Conservation (phyloP, 2,797 vertebrate genomes). For the Rallus crepitans region DNA sequence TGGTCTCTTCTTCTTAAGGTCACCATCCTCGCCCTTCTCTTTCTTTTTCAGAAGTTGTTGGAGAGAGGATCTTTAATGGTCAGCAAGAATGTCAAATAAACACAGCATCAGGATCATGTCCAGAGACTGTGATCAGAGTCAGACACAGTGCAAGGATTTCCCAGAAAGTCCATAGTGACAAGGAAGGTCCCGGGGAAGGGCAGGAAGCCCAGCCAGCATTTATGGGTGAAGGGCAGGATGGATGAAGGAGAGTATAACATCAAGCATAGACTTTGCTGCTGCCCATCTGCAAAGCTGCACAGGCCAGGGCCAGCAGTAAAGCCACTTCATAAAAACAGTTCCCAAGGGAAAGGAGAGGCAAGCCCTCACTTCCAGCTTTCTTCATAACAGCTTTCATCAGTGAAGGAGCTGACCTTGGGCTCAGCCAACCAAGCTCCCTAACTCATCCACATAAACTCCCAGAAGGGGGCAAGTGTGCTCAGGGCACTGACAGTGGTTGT, state of each 20-base stretch:
- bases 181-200: not conserved
- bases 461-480: not conserved
- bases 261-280: not conserved
- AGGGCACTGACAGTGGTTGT: not conserved
- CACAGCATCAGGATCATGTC: not conserved
- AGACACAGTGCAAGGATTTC: not conserved
- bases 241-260: too few relatives aligned
- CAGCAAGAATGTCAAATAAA: not conserved
- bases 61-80: not conserved
- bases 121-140: not conserved
- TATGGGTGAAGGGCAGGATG: not conserved
- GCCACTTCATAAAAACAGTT: not conserved
- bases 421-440: not conserved
- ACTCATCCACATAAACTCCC: not conserved
- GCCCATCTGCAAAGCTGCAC: too few relatives aligned
- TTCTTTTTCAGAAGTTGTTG: not conserved
- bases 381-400: not conserved
- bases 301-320: not conserved
- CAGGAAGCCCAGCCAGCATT: not conserved
- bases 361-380: not conserved
- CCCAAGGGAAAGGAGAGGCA: not conserved
- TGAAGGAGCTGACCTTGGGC: not conserved
- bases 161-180: not conserved
- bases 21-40: not conserved
- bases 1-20: not conserved